Evolutionary conservation across 1,140 invertebrate species (phyloP).

Genomic region (Atta cephalotes): DNA sequence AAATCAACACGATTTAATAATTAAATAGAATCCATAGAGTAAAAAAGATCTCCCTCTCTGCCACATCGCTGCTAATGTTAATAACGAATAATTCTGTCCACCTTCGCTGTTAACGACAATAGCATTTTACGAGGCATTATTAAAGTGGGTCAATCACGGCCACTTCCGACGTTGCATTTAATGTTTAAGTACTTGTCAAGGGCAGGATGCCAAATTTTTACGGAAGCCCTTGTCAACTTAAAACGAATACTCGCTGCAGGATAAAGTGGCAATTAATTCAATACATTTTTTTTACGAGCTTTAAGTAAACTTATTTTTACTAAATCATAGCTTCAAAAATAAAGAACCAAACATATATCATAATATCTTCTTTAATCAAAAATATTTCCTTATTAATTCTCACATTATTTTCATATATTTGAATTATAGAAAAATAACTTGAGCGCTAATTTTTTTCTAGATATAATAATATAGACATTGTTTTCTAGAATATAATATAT

Average conservation of each 20-base stretch:
- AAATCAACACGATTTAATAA: slow-evolving; percentile 64
- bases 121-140: slow-evolving; percentile 48
- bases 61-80: slow-evolving; percentile 26
- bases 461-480: not conserved
- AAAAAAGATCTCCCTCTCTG: not conserved
- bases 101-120: slow-evolving; percentile 60
- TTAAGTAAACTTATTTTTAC: not conserved
- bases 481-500: not conserved
- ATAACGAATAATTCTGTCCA: slow-evolving; percentile 52
- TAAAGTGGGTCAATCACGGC: slow-evolving; percentile 70
- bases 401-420: slow-evolving; percentile 16
- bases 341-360: not conserved
- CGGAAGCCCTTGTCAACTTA: slow-evolving; percentile 37
- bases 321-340: not conserved
- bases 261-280: slow-evolving; percentile 6
- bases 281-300: not conserved
- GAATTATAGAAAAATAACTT: not conserved
- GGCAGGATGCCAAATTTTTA: slow-evolving; percentile 63
- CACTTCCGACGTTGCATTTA: slow-evolving; percentile 42
- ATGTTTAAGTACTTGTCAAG: slow-evolving; percentile 37
- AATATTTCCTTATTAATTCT: not conserved
- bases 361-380: not conserved
- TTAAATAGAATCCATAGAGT: slow-evolving; percentile 50
- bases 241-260: not conserved
- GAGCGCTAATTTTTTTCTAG: not conserved